A percentile compares a stretch with the other conserved stretches of the same genome.
These are phyloP conservation scores for Echinarachnius parma DNA, from an alignment of 53 echinoderm and acorn worm genomes.

Conservation along the genomic window DNA sequence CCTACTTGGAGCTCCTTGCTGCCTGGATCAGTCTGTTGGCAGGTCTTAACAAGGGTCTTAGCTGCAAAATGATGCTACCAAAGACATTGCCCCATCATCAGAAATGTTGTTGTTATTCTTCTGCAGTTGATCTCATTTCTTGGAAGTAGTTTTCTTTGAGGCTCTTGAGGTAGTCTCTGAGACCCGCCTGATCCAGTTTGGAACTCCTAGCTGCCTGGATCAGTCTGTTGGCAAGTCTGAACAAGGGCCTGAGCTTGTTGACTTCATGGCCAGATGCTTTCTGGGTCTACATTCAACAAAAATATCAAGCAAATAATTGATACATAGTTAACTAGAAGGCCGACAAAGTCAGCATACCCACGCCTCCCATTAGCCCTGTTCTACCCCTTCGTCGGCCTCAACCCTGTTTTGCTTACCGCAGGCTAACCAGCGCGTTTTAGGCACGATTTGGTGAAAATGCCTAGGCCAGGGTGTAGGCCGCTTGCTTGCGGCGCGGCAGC, in stretches of 20 bases:
- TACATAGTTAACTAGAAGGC: no score
- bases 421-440: no score
- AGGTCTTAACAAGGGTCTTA: slow-evolving; percentile 63
- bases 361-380: no score
- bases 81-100: no score
- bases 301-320: not conserved
- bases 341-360: no score
- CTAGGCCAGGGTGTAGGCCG: no score
- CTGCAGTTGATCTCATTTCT: slow-evolving; percentile 58
- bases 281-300: not conserved
- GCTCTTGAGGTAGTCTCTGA: slow-evolving; percentile 60
- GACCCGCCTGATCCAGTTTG: slow-evolving; percentile 66
- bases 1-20: slow-evolving; percentile 74
- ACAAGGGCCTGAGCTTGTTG: slow-evolving; percentile 49
- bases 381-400: no score
- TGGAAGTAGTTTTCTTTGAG: slow-evolving; percentile 64
- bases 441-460: no score
- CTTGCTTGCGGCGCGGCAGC: no score
- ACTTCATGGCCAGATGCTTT: not conserved
- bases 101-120: slow-evolving; percentile 57
- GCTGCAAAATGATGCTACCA: no score
- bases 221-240: slow-evolving; percentile 71
- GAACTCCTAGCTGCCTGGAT: slow-evolving; percentile 85
- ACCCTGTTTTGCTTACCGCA: no score
- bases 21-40: slow-evolving; percentile 81